Percentiles rank a stretch among this genome's conserved stretches.
Conservation (phyloP, 2,888 invertebrate genomes). For the Euplexia lucipara region DNA sequence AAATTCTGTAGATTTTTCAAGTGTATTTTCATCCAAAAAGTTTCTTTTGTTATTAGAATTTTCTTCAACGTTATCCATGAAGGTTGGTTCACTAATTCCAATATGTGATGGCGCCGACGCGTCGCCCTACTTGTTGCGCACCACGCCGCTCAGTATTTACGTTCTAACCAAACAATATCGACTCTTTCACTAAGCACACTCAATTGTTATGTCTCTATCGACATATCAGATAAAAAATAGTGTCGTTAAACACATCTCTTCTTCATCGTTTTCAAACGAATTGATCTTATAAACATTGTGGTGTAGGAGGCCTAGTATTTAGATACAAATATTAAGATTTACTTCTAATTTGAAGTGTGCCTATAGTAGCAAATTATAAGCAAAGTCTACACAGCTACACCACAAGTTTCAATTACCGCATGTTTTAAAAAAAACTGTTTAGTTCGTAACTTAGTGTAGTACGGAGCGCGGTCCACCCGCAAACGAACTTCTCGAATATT, state of each 20-base stretch:
- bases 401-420: not conserved
- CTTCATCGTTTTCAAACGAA: conserved; percentile 27
- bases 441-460: conserved; percentile 20
- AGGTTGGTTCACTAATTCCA: conserved; percentile 55
- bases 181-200: conserved; percentile 72
- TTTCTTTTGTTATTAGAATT: conserved; percentile 29
- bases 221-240: conserved; percentile 46
- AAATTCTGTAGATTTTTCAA: not conserved
- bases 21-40: conserved; percentile 14
- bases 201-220: conserved; percentile 60
- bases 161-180: conserved; percentile 77
- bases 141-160: conserved; percentile 76
- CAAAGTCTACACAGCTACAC: not conserved
- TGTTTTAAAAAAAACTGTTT: conserved; percentile 14
- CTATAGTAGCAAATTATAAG: not conserved
- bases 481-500: conserved; percentile 63
- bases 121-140: conserved; percentile 87
- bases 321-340: too few relatives aligned
- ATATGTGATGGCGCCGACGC: conserved; percentile 72
- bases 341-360: not conserved
- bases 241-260: conserved; percentile 45
- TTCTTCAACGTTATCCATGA: conserved; percentile 35
- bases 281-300: not conserved
- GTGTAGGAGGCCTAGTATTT: not conserved
- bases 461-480: conserved; percentile 36